Conservation (phyloP, 2,113 vertebrate species). For the Pteropus alecto region DNA sequence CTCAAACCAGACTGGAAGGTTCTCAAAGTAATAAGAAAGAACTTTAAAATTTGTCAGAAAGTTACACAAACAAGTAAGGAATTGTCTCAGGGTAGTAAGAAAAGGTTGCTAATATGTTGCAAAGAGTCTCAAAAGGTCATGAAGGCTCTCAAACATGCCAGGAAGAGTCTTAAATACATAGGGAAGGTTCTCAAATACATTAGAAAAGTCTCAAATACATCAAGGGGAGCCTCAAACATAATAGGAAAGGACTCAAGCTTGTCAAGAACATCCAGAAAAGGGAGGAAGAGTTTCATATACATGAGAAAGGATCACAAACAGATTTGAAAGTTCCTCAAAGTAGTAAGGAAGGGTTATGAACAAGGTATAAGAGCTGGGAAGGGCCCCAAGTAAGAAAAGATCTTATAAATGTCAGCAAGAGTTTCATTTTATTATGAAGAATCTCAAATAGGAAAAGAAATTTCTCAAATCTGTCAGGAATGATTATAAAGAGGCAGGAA, state of each 20-base stretch:
- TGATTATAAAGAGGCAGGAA: conserved; percentile 37
- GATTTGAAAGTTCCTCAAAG: conserved; percentile 8
- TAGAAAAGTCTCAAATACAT: not conserved
- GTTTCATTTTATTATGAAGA: not conserved
- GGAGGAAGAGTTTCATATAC: not conserved
- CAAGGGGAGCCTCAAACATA: not conserved
- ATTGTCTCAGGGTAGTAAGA: not conserved
- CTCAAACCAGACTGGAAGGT: not conserved
- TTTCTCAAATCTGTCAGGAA: not conserved
- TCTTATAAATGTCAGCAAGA: not conserved
- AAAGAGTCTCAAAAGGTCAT: not conserved
- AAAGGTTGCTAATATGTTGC: not conserved
- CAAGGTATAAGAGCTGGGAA: not conserved
- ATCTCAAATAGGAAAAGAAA: not conserved
- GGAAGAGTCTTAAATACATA: not conserved
- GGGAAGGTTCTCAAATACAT: not conserved
- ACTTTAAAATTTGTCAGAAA: not conserved
- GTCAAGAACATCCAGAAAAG: not conserved
- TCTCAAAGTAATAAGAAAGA: not conserved
- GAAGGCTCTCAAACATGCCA: not conserved
- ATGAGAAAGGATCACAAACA: not conserved
- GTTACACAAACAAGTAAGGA: not conserved
- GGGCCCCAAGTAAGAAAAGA: not conserved
- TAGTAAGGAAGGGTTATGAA: conserved; percentile 5
- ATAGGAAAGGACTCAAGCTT: not conserved